Evolutionary conservation across 2,797 vertebrate genomes (phyloP).

Genomic region (Diplodus puntazzo): DNA sequence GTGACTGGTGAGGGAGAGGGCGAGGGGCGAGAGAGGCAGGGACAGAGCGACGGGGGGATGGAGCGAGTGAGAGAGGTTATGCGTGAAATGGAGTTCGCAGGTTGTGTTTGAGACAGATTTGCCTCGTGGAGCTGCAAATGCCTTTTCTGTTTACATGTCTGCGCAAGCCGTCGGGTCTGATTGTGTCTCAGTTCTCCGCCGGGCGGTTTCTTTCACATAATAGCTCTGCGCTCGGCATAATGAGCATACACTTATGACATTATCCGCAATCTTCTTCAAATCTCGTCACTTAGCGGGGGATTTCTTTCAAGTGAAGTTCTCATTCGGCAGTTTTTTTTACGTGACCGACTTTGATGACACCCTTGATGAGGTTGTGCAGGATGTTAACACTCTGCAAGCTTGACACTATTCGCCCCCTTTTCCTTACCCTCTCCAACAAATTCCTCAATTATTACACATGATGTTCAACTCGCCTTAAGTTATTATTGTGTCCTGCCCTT

Average conservation of each 20-base stretch:
- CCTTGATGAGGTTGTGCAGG: conserved; percentile 53
- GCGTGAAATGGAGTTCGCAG: conserved; percentile 77
- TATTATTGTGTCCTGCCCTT: conserved; percentile 59
- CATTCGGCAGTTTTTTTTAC: conserved; percentile 31
- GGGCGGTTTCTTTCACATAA: conserved; percentile 19
- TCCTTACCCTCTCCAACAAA: conserved; percentile 23
- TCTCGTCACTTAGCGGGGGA: not conserved
- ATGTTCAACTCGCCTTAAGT: conserved; percentile 54
- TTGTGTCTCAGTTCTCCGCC: conserved; percentile 46
- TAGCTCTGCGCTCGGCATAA: conserved; percentile 12
- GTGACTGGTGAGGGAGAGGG: conserved; percentile 46
- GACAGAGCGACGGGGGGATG: conserved; percentile 30
- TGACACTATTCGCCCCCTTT: conserved; percentile 18
- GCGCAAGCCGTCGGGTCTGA: conserved; percentile 56
- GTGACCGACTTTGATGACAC: conserved; percentile 28
- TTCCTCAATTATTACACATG: conserved; percentile 50
- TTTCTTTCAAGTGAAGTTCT: conserved; percentile 4
- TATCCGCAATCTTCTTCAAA: conserved; percentile 29
- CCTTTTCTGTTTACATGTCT: conserved; percentile 75
- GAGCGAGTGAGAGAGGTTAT: conserved; percentile 61
- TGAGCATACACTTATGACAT: conserved; percentile 12
- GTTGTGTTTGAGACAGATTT: conserved; percentile 70
- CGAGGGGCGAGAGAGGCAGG: conserved; percentile 19
- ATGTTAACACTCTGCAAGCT: conserved; percentile 34
- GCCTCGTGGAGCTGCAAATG: conserved; percentile 70